Conservation (phyloP, 2,113 vertebrate genomes). For the Thryonomys swinderianus region DNA sequence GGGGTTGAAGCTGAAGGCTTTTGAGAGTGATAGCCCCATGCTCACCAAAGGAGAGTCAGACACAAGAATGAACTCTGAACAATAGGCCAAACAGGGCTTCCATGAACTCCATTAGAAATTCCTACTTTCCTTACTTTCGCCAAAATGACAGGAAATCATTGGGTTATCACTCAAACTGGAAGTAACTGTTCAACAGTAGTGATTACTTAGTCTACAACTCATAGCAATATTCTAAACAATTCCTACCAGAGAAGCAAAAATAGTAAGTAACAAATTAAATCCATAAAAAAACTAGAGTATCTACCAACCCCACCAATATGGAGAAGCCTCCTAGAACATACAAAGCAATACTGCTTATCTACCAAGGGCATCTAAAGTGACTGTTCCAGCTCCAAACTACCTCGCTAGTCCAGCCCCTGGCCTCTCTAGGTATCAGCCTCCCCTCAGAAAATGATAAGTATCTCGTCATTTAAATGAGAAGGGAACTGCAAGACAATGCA, state of each 20-base stretch:
- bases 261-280: neutral
- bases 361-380: neutral
- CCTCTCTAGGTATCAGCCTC: neutral
- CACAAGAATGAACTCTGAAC: neutral
- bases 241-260: neutral
- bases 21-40: neutral
- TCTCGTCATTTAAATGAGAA: neutral
- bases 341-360: neutral
- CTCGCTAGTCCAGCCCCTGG: neutral
- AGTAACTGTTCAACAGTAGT: neutral
- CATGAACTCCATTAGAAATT: neutral
- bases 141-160: neutral
- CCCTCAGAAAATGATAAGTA: neutral
- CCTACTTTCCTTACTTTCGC: neutral
- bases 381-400: neutral
- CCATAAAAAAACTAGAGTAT: constrained; percentile 13
- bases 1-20: neutral
- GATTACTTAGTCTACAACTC: neutral
- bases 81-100: neutral
- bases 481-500: neutral
- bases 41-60: neutral
- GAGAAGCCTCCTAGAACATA: neutral
- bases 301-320: neutral
- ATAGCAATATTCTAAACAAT: neutral
- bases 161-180: neutral